Evolutionary conservation across 2,797 vertebrate genomes (phyloP), one percentile per base, ranked within the genome.

Genomic region (Neosilurus mollespiculum): DNA sequence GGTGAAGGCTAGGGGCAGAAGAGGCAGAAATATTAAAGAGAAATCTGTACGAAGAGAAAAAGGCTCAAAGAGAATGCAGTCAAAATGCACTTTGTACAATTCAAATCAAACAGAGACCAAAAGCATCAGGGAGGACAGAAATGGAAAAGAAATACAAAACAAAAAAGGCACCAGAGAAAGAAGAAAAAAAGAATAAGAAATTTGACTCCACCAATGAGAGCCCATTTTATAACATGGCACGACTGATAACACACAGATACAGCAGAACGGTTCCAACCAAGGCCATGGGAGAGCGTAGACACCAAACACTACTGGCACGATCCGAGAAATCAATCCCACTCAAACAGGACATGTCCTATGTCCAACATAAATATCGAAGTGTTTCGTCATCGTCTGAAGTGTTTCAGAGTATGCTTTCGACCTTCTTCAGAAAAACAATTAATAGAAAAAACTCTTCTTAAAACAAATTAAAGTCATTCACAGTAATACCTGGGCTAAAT

Each of bases 151-250:
- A 86, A 91, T 86, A 84, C 80, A 83, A 62, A 71, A 49, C 88
- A 85, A 80, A 85, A 72, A 89, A 92, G 91, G 91, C 90, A 93
- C 91, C 87, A 91, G 87, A 91, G 90, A 91, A 49, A 61, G 88
- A 86, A 91, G 92, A 73, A 11, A 91, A 92, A 62, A 16, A 26
- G 20, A 34, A 54, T 49, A 15, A 71, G 53, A 62, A 91, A 87
- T 91, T 81, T 91, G 87, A 90, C 24, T 61, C 30, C 30, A 86
- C 81, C 89, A 30, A 81, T 78, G 89, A 91, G 53, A 51, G 37
- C 90, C 91, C 89, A 87, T 89, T 91, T 82, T 87, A 90, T 77
- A 93, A 93, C 11, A 92, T 93, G 93, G 92, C 92, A 92, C 0
- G 34, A 77, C 90, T 88, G 88, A 83, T 87, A 54, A 54, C 65